Evolutionary conservation across 2,888 invertebrate genomes (phyloP).

Genomic region (Oxystoma pomonae): DNA sequence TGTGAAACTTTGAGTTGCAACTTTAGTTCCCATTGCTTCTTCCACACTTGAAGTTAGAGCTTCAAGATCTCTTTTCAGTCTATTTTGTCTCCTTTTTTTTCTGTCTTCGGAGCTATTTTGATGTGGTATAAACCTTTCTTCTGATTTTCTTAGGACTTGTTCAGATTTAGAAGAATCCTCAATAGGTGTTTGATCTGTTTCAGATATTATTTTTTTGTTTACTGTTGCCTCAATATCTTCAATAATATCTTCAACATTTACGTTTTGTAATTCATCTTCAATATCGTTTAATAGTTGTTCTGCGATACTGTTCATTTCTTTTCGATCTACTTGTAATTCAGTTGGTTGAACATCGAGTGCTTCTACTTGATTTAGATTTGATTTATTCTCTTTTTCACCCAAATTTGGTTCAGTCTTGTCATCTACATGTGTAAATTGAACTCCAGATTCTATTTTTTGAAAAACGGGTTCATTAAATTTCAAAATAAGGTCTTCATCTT

Average conservation of each 20-base stretch:
- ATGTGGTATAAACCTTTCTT: background rate
- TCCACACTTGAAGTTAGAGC: background rate
- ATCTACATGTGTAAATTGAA: background rate
- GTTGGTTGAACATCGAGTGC: too few relatives aligned
- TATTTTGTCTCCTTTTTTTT: background rate
- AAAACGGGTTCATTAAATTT: background rate
- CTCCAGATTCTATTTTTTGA: background rate
- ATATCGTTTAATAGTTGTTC: background rate
- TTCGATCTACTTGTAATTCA: too few relatives aligned
- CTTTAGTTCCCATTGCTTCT: too few relatives aligned
- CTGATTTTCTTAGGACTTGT: background rate
- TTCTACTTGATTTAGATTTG: too few relatives aligned
- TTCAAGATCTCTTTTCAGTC: background rate
- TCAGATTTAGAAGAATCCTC: background rate
- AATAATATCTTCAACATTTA: background rate
- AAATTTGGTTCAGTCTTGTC: background rate
- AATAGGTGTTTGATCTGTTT: background rate
- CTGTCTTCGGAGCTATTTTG: background rate
- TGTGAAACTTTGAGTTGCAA: background rate
- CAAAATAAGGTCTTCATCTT: constrained; percentile 9
- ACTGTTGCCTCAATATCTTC: background rate
- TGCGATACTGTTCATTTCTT: background rate
- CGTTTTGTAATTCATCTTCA: background rate
- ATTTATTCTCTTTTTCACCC: too few relatives aligned
- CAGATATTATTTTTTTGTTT: background rate